Evolutionary conservation across 2,888 invertebrate genomes (phyloP).

Genomic region (Mechanitis mazaeus): DNA sequence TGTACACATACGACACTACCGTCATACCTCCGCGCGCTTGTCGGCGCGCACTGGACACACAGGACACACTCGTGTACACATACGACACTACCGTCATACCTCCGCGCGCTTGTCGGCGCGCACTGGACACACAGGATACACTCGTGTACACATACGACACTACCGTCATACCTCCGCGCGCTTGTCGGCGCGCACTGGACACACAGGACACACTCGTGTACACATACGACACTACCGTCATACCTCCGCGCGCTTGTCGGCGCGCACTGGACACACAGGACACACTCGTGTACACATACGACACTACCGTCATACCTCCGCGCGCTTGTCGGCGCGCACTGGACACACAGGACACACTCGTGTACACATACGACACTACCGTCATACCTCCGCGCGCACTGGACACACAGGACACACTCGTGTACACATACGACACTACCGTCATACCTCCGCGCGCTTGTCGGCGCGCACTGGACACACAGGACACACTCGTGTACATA

Average conservation of each 20-base stretch:
- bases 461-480: slow-evolving; percentile 88
- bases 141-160: no score
- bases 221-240: no score
- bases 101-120: slow-evolving; percentile 96
- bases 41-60: slow-evolving; percentile 88
- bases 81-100: slow-evolving; percentile 39
- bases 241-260: slow-evolving; percentile 93
- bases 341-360: slow-evolving; percentile 19
- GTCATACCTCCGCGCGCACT: slow-evolving; percentile 88
- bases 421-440: no score
- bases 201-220: background rate
- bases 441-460: slow-evolving; percentile 86
- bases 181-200: slow-evolving; percentile 93
- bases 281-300: background rate
- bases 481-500: background rate
- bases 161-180: slow-evolving; percentile 81
- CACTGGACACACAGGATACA: slow-evolving; percentile 71
- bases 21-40: slow-evolving; percentile 86
- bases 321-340: slow-evolving; percentile 97
- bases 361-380: no score
- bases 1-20: no score
- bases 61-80: background rate
- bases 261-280: slow-evolving; percentile 81
- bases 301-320: slow-evolving; percentile 73
- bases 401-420: slow-evolving; percentile 19